Conservation (phyloP, 2,797 vertebrate species). For the Falco cherrug region DNA sequence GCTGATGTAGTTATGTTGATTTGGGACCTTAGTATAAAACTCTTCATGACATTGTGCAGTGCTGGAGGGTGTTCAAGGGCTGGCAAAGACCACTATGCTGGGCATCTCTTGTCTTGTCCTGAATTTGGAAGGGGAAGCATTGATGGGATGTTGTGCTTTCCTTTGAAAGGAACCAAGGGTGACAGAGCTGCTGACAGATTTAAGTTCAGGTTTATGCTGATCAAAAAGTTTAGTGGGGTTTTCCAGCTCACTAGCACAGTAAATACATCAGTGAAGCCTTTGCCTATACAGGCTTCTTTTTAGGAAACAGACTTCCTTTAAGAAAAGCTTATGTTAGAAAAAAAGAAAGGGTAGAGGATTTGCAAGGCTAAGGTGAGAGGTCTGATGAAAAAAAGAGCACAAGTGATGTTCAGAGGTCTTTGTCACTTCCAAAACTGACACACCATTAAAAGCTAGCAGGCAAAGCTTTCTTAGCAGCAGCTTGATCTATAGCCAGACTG, state of each 20-base stretch:
- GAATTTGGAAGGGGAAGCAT: background rate
- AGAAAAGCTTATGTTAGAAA: background rate
- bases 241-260: background rate
- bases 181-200: background rate
- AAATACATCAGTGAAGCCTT: background rate
- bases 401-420: background rate
- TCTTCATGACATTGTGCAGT: background rate
- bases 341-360: background rate
- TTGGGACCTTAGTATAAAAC: background rate
- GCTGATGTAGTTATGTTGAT: background rate
- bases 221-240: background rate
- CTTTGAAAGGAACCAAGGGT: background rate
- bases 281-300: background rate
- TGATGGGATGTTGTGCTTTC: background rate
- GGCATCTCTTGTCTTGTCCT: background rate
- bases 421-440: background rate
- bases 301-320: background rate
- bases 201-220: background rate
- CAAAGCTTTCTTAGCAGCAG: background rate
- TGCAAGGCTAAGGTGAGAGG: background rate
- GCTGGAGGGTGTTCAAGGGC: background rate
- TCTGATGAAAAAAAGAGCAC: background rate
- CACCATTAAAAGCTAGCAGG: background rate
- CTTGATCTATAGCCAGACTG: background rate
- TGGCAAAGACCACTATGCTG: accelerated